These are phyloP conservation scores for Dasypus novemcinctus DNA, from an alignment of 2,113 vertebrate species.

Conservation along the genomic window DNA sequence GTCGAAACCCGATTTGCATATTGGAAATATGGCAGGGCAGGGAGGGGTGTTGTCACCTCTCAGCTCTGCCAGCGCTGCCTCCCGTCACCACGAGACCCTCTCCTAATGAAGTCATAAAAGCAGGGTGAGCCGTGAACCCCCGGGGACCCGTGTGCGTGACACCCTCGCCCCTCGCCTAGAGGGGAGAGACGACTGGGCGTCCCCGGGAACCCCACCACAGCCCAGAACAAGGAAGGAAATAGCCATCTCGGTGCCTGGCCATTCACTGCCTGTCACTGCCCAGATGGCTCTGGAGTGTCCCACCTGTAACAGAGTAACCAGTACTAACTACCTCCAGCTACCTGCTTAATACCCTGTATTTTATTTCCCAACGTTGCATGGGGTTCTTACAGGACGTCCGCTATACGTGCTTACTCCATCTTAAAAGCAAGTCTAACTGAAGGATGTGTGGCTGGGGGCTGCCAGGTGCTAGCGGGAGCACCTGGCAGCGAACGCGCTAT, in stretches of 20 bases:
- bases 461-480: neutral
- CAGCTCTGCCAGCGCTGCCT: neutral
- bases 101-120: conserved; percentile 23
- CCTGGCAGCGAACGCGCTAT: rapidly evolving
- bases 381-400: neutral
- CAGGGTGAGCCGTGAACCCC: neutral
- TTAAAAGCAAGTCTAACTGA: neutral
- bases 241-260: rapidly evolving
- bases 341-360: neutral
- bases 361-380: neutral
- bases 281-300: rapidly evolving
- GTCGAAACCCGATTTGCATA: neutral
- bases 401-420: neutral
- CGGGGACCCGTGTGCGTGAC: neutral
- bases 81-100: neutral
- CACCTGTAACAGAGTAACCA: rapidly evolving
- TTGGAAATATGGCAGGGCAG: neutral
- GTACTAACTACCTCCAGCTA: neutral
- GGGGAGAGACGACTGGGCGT: rapidly evolving
- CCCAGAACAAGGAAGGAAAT: rapidly evolving
- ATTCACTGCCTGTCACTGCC: rapidly evolving
- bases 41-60: neutral
- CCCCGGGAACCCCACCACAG: rapidly evolving
- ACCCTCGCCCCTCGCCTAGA: neutral
- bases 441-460: neutral